These are phyloP conservation scores for Cirrhinus molitorella DNA, from an alignment of 2,797 vertebrate genomes.

Conservation along the genomic window DNA sequence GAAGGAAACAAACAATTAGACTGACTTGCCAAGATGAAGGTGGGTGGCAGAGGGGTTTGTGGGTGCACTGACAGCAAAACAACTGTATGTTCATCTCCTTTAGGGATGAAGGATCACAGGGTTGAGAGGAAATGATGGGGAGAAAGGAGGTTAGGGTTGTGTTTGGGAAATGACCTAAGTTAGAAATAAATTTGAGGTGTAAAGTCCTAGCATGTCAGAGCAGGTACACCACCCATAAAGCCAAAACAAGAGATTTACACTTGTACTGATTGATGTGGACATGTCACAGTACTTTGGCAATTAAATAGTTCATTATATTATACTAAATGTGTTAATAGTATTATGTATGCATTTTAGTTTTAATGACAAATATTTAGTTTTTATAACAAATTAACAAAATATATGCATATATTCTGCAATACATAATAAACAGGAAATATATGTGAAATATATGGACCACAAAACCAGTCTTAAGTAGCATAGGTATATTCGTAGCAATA, in stretches of 20 bases:
- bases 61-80: conserved; percentile 37
- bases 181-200: background rate
- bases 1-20: conserved; percentile 54
- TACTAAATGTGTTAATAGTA: background rate
- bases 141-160: background rate
- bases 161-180: background rate
- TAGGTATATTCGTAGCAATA: too few relatives aligned
- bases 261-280: background rate
- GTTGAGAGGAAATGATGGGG: background rate
- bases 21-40: conserved; percentile 56
- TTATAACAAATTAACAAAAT: background rate
- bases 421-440: background rate
- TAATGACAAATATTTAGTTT: background rate
- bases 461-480: too few relatives aligned
- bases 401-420: background rate
- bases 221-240: background rate
- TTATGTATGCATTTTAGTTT: background rate
- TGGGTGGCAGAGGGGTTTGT: conserved; percentile 45
- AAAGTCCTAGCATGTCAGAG: background rate
- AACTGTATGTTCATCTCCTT: background rate
- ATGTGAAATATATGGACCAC: too few relatives aligned
- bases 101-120: background rate
- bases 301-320: background rate
- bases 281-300: background rate
- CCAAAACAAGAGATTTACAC: conserved; percentile 11